A percentile compares a stretch with the other conserved stretches of the same genome.
Evolutionary conservation across 2,888 invertebrate species (phyloP).

Genomic region (Coelopa pilipes): DNA sequence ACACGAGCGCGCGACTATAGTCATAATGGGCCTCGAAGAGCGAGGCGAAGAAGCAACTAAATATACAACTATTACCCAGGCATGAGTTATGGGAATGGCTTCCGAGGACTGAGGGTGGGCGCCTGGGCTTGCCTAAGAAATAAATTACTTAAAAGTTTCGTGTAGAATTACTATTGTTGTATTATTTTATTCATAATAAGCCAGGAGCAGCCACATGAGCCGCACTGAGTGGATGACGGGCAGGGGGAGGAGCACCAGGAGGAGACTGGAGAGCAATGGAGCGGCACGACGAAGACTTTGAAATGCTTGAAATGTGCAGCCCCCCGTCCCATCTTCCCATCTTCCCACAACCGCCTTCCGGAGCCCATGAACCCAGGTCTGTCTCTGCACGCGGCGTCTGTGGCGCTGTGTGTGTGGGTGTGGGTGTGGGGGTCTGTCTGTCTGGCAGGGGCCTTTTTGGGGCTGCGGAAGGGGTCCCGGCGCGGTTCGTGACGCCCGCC

Average conservation of each 20-base stretch:
- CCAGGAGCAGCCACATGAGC: not conserved
- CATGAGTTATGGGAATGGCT: conserved; percentile 26
- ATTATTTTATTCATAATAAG: conserved; percentile 27
- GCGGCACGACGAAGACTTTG: conserved; percentile 2
- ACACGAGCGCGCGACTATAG: not conserved
- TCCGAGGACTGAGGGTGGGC: not conserved
- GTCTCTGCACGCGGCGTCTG: too few relatives aligned
- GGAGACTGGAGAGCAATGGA: not conserved
- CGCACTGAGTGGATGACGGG: not conserved
- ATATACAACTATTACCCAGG: conserved; percentile 11
- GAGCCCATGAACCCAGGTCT: too few relatives aligned
- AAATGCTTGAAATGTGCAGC: not conserved
- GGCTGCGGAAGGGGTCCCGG: not conserved
- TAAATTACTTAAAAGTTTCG: conserved; percentile 29
- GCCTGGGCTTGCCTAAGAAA: conserved; percentile 17
- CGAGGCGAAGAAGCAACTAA: not conserved
- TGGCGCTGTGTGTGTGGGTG: not conserved
- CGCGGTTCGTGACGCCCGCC: not conserved
- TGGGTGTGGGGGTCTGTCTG: not conserved
- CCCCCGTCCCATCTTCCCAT: too few relatives aligned
- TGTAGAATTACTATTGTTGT: conserved; percentile 29
- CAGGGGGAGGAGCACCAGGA: too few relatives aligned
- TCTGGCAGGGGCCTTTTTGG: not conserved
- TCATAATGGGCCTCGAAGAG: not conserved
- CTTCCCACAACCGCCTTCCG: too few relatives aligned